Conservation (phyloP, 2,888 invertebrate genomes). For the Mesoligia furuncula region DNA sequence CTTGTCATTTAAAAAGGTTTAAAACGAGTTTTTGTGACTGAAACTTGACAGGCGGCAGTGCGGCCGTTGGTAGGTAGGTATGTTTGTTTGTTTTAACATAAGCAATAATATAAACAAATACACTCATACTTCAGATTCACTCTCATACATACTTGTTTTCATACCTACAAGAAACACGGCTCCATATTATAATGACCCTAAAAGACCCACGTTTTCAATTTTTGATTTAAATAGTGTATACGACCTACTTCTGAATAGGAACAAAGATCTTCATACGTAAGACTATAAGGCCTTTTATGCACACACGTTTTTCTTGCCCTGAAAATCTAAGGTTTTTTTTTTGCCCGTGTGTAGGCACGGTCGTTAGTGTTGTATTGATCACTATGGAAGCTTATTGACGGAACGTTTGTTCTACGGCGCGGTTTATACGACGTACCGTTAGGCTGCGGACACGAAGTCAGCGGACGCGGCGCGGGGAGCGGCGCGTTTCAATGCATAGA, state of each 20-base stretch:
- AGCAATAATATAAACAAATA: background rate
- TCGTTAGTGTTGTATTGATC: background rate
- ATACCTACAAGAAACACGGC: too few species aligned
- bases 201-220: background rate
- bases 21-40: too few species aligned
- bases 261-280: conserved; percentile 23
- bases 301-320: background rate
- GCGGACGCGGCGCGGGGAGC: too few species aligned
- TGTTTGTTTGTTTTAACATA: background rate
- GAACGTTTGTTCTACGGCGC: background rate
- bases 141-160: background rate
- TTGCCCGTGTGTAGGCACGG: background rate
- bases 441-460: too few species aligned
- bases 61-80: too few species aligned
- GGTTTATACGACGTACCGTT: background rate
- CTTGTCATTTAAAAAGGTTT: background rate
- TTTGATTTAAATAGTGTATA: background rate
- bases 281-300: conserved; percentile 2
- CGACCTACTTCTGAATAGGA: background rate
- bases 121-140: background rate
- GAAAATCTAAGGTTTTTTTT: too few species aligned
- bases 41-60: too few species aligned
- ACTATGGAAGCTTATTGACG: background rate
- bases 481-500: too few species aligned
- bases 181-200: background rate